Conservation (phyloP, 2,797 vertebrate species). For the Crax fasciolata region DNA sequence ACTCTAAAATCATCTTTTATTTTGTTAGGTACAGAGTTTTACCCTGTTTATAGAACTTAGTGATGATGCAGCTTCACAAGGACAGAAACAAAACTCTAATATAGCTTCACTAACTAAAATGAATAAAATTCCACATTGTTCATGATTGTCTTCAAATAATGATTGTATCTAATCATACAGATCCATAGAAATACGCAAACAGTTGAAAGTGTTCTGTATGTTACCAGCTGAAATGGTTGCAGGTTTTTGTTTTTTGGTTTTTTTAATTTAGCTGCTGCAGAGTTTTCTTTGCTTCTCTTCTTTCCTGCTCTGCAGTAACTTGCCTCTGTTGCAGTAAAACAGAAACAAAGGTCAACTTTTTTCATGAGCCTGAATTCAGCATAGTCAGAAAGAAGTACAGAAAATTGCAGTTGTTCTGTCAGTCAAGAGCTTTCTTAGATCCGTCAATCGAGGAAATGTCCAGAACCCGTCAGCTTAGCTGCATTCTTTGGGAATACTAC, state of each 20-base stretch:
- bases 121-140: neutral
- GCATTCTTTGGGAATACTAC: neutral
- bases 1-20: neutral
- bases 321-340: neutral
- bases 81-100: neutral
- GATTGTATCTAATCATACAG: neutral
- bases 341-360: slow-evolving; percentile 30
- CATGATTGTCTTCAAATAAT: neutral
- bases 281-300: neutral
- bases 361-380: slow-evolving; percentile 15
- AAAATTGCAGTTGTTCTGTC: slow-evolving; percentile 22
- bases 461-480: neutral
- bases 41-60: neutral
- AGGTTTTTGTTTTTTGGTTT: neutral
- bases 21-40: neutral
- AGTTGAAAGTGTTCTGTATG: neutral
- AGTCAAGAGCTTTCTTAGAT: slow-evolving; percentile 9
- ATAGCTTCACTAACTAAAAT: neutral
- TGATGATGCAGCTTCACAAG: neutral
- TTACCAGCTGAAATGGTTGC: neutral
- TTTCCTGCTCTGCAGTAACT: neutral
- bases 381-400: slow-evolving; percentile 27
- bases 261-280: neutral
- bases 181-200: neutral
- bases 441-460: neutral